These are phyloP conservation scores for Babyrousa celebensis DNA, from an alignment of 2,797 vertebrate genomes.

Conservation along the genomic window DNA sequence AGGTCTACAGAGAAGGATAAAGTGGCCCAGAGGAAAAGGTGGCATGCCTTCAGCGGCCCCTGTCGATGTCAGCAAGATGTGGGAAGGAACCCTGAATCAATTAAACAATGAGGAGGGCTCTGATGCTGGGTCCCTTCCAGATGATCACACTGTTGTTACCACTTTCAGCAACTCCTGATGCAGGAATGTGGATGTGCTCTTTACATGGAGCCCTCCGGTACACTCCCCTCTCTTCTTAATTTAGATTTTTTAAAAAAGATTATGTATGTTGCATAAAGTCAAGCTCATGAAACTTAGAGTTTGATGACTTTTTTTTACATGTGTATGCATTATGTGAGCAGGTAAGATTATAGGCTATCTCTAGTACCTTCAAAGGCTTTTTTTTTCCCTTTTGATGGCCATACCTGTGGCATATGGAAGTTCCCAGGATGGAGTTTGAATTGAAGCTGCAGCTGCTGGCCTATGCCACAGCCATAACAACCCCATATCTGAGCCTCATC, in stretches of 20 bases:
- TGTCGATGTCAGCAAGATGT: not conserved
- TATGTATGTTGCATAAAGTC: not conserved
- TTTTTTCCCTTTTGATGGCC: too few relatives aligned
- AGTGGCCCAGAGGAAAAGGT: conserved; percentile 73
- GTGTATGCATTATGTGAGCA: not conserved
- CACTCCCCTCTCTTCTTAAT: not conserved
- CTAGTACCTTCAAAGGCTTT: not conserved
- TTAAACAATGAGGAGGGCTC: not conserved
- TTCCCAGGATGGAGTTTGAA: too few relatives aligned
- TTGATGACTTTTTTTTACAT: not conserved
- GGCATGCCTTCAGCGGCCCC: not conserved
- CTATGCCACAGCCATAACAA: too few relatives aligned
- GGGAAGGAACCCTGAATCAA: not conserved
- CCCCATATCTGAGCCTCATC: too few relatives aligned
- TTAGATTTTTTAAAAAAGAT: not conserved
- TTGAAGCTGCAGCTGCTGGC: too few relatives aligned
- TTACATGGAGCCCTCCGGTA: not conserved
- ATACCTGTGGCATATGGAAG: too few relatives aligned
- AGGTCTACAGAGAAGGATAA: conserved; percentile 55
- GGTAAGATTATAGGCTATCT: not conserved
- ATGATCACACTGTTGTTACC: not conserved
- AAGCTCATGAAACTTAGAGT: not conserved
- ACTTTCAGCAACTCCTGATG: not conserved
- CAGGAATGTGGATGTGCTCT: not conserved
- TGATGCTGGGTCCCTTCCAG: not conserved